These are phyloP conservation scores for Antrozous pallidus DNA, from an alignment of 2,797 vertebrate genomes.

Conservation along the genomic window DNA sequence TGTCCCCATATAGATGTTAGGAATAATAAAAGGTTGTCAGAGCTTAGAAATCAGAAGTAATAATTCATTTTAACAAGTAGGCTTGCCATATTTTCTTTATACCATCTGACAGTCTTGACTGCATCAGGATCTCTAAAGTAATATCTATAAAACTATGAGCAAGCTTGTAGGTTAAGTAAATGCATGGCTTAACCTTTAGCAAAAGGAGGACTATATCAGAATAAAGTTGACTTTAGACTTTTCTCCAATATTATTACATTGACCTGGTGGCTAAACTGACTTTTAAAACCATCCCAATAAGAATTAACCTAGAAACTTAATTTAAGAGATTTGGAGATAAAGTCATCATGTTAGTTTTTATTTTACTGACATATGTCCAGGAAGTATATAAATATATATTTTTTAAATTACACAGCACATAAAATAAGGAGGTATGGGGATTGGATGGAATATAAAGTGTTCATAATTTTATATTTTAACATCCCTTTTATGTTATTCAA, in stretches of 20 bases:
- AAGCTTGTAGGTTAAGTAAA: constrained; percentile 53
- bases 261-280: constrained; percentile 37
- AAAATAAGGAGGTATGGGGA: neutral
- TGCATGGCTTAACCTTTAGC: constrained; percentile 55
- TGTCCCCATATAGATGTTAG: constrained; percentile 55
- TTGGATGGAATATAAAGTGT: neutral
- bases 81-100: neutral
- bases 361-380: neutral
- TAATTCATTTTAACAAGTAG: constrained; percentile 64
- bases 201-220: constrained; percentile 9
- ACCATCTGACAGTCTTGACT: constrained; percentile 45
- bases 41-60: constrained; percentile 59
- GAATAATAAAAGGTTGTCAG: constrained; percentile 51
- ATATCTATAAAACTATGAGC: constrained; percentile 51
- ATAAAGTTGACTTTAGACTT: constrained; percentile 35
- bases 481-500: neutral
- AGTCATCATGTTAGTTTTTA: neutral
- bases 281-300: constrained; percentile 37
- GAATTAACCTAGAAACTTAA: neutral
- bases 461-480: neutral
- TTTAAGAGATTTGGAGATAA: neutral
- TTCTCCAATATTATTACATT: constrained; percentile 45
- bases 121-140: neutral
- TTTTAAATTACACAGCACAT: neutral
- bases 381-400: neutral